Evolutionary conservation across 1,140 invertebrate species (phyloP).

Genomic region (Drosophila subpulchrella): DNA sequence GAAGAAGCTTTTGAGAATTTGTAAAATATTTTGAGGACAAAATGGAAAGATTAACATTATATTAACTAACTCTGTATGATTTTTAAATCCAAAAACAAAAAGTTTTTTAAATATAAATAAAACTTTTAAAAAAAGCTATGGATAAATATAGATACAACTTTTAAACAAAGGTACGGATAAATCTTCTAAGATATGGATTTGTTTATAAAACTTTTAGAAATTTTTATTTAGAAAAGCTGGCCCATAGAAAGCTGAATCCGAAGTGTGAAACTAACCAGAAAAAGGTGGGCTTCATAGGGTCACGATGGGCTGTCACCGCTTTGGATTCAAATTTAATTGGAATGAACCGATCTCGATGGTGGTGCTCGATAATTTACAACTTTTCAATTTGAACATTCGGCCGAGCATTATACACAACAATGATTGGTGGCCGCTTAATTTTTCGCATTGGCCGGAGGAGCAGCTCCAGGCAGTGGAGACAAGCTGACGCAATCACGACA

Average conservation of each 20-base stretch:
- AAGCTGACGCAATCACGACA: constrained; percentile 80
- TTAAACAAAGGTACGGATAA: no score
- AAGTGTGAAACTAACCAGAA: constrained; percentile 10
- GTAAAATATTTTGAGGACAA: no score
- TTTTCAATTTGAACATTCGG: constrained; percentile 75
- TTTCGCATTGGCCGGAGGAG: constrained; percentile 47
- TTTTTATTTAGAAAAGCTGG: neutral
- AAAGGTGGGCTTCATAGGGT: neutral
- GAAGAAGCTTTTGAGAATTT: no score
- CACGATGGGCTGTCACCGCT: constrained; percentile 19
- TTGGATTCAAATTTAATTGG: constrained; percentile 83
- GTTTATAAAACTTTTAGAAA: no score
- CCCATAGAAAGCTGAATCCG: neutral
- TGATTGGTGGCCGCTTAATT: constrained; percentile 79
- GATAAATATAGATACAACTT: no score
- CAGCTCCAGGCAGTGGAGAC: constrained; percentile 51
- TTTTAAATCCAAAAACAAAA: no score
- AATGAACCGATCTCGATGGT: constrained; percentile 79
- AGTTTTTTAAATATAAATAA: no score
- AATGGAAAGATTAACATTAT: no score
- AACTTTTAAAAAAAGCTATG: no score
- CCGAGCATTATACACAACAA: constrained; percentile 68
- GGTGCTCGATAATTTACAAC: constrained; percentile 73
- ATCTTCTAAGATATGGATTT: no score
- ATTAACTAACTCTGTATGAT: no score